A percentile compares a stretch with the other conserved stretches of the same genome.
Evolutionary conservation across 2,113 vertebrate genomes (phyloP).

Genomic region (Oreocharis arfaki): DNA sequence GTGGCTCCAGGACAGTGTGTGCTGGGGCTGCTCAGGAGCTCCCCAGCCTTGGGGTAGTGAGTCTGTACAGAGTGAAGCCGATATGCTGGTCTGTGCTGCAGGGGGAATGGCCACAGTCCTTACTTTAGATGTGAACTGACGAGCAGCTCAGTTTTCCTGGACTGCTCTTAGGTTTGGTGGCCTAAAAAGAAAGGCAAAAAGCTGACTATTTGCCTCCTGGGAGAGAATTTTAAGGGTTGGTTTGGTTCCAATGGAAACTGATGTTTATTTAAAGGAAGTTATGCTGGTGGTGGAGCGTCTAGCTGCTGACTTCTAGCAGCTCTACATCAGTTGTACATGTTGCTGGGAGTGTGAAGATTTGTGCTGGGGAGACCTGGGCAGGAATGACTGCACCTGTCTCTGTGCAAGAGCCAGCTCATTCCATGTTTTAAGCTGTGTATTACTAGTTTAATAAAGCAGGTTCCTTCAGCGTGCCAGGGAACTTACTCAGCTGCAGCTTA

Average conservation of each 20-base stretch:
- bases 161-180: background rate
- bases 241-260: background rate
- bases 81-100: background rate
- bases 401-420: constrained; percentile 29
- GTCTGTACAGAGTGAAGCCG: background rate
- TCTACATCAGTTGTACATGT: background rate
- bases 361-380: background rate
- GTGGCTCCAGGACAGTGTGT: background rate
- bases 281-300: background rate
- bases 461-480: constrained; percentile 27
- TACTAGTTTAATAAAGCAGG: constrained; percentile 35
- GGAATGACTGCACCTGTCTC: background rate
- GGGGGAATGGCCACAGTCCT: background rate
- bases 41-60: background rate
- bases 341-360: background rate
- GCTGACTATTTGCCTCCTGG: background rate
- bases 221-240: background rate
- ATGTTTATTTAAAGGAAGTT: background rate
- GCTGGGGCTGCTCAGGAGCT: background rate
- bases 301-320: background rate
- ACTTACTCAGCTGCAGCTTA: constrained; percentile 32
- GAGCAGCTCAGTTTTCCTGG: background rate
- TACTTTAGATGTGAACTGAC: background rate
- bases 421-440: constrained; percentile 20
- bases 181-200: background rate